Evolutionary conservation across 2,797 vertebrate species (phyloP).

Genomic region (Aplochiton taeniatus): DNA sequence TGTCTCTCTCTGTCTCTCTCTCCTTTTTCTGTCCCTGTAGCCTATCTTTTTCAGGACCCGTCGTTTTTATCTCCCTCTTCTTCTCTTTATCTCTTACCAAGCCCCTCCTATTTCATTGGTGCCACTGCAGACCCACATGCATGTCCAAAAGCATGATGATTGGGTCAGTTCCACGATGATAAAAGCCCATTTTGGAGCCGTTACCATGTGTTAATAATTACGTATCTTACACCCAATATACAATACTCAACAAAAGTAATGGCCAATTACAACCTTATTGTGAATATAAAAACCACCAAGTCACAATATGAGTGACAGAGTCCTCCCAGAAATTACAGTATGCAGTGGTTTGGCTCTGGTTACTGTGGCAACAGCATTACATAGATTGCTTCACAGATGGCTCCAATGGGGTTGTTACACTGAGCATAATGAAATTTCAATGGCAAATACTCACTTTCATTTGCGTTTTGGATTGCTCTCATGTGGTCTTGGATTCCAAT

Average conservation of each 20-base stretch:
- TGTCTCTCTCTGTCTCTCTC: background rate
- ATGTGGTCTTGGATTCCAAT: background rate
- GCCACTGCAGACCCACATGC: background rate
- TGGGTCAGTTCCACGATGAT: background rate
- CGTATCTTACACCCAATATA: too few relatives aligned
- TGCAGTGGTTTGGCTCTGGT: constrained; percentile 23
- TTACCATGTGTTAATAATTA: too few relatives aligned
- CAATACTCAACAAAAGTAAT: too few relatives aligned
- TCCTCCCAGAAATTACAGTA: constrained; percentile 14
- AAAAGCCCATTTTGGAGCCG: too few relatives aligned
- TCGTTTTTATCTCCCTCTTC: background rate
- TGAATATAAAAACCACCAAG: background rate
- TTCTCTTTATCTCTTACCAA: background rate
- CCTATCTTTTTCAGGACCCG: too few relatives aligned
- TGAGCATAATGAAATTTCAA: constrained; percentile 37
- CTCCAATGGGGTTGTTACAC: constrained; percentile 41
- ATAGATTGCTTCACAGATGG: constrained; percentile 35
- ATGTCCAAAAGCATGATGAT: background rate
- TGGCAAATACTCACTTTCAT: constrained; percentile 45
- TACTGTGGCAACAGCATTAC: constrained; percentile 52
- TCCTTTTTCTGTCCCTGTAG: background rate
- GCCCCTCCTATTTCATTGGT: background rate
- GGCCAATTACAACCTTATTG: too few relatives aligned
- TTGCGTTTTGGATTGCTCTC: constrained; percentile 23
- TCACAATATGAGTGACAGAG: background rate